Base-by-base conservation (phyloP, 2,113 vertebrate genomes). In the Pogonocichla stellata region DNA sequence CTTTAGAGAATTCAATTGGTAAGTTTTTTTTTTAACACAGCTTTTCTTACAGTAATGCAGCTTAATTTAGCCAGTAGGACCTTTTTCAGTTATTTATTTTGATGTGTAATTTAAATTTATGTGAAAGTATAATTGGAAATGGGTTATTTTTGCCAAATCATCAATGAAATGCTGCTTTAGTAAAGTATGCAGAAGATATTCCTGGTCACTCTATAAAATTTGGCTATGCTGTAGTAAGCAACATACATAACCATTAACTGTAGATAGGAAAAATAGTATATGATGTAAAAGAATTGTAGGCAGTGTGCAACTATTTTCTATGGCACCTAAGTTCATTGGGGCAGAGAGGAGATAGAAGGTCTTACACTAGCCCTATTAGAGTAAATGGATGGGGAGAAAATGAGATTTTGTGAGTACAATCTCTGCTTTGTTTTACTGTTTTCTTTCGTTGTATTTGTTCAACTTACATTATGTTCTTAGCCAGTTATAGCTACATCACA, bases 71-170 rank as follows among this genome's bases (percentile, higher is more conserved):
- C 42, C n/a, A 56, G 19, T 13, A 79, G n/a, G 57, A 4, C 10
- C 17, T 62, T 78, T 74, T 84, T 48, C 33, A 56, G 29, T 73
- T 54, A 28, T n/a, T 66, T 91, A 17, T 22, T 54, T 43, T 14
- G 29, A 47, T n/a, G 26, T 45, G 20, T 91, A 62, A 91, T 65
- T 83, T 94, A 92, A 64, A 84, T 96, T 96, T 96, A 73, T 95
- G 24, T 94, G 85, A 75, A 95, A 90, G 19, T 94, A 33, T 88
- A 79, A 77, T 34, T 57, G 18, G 34, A 86, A 83, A 54, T 80
- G 2, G 5, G 25, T 81, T 58, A 31, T 81, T 94, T 80, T 70
- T 85, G 8, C 22, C 19, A 86, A 71, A 34, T 66, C 77, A 20
- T 87, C 91, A 88, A n/a, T 58, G 45, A 91, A 86, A 75, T 67